A percentile compares a stretch with the other conserved stretches of the same genome.
Conservation (phyloP, 2,888 invertebrate genomes). For the Camponotus fellah region DNA sequence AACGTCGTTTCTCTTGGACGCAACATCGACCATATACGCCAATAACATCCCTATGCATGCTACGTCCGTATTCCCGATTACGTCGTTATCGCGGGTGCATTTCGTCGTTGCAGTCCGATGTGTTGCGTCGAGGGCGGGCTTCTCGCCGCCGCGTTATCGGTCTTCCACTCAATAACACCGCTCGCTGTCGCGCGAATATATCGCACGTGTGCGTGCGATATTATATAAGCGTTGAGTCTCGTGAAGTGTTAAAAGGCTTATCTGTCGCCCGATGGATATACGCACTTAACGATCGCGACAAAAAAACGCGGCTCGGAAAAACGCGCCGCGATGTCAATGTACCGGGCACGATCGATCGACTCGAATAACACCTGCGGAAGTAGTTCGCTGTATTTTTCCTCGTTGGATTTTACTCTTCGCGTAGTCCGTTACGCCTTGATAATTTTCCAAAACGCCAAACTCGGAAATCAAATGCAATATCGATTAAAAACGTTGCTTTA, state of each 20-base stretch:
- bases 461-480: not conserved
- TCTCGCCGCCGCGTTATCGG: conserved; percentile 65
- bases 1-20: not conserved
- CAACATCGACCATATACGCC: conserved; percentile 39
- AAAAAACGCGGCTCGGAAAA: conserved; percentile 27
- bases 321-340: conserved; percentile 21
- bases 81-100: conserved; percentile 64
- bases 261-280: conserved; percentile 68
- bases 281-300: conserved; percentile 56
- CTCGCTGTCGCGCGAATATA: conserved; percentile 20
- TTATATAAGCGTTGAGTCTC: conserved; percentile 7
- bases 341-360: conserved; percentile 23
- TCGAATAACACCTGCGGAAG: not conserved
- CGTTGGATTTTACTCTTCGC: not conserved
- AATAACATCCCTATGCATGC: conserved; percentile 45
- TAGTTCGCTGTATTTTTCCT: conserved; percentile 5
- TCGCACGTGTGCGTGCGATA: not conserved
- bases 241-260: conserved; percentile 68
- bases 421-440: not conserved
- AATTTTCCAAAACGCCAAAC: not conserved
- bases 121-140: conserved; percentile 35
- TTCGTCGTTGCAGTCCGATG: conserved; percentile 52
- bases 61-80: conserved; percentile 64
- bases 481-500: no score
- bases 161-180: conserved; percentile 72